Conservation (phyloP, 2,797 vertebrate genomes). For the Otolemur crassicaudatus region DNA sequence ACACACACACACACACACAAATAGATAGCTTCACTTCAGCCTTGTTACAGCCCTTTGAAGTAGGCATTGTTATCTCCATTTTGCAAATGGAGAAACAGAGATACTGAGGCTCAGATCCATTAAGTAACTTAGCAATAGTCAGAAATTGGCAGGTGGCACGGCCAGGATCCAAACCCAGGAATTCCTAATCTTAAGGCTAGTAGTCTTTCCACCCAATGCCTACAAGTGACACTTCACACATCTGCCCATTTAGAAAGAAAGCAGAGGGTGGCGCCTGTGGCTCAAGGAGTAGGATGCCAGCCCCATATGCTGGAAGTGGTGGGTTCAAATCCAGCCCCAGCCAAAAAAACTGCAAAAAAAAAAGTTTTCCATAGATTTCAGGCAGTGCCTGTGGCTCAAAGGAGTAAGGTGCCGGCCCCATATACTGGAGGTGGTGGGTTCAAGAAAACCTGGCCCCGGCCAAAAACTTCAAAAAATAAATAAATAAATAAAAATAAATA, state of each 20-base stretch:
- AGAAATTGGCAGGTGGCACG: background rate
- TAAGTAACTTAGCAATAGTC: background rate
- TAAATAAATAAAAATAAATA: too few species aligned
- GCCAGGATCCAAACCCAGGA: background rate
- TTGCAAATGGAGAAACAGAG: background rate
- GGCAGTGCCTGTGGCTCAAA: too few species aligned
- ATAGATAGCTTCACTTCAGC: background rate
- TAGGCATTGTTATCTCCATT: background rate
- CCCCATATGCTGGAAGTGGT: too few species aligned
- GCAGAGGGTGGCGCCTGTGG: background rate
- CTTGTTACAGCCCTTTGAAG: background rate
- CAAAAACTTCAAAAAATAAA: too few species aligned
- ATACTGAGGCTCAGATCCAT: background rate
- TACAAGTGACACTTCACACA: background rate
- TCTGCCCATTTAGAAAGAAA: background rate
- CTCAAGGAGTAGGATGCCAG: too few species aligned
- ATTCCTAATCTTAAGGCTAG: background rate
- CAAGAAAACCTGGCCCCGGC: too few species aligned
- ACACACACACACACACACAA: background rate
- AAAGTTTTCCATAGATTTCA: too few species aligned
- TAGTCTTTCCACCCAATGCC: background rate
- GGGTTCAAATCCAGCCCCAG: too few species aligned
- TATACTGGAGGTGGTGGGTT: too few species aligned
- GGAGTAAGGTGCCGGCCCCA: too few species aligned
- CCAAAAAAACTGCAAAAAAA: too few species aligned